Evolutionary conservation across 2,888 invertebrate genomes (phyloP).

Genomic region (Rhorus exstirpatorius): DNA sequence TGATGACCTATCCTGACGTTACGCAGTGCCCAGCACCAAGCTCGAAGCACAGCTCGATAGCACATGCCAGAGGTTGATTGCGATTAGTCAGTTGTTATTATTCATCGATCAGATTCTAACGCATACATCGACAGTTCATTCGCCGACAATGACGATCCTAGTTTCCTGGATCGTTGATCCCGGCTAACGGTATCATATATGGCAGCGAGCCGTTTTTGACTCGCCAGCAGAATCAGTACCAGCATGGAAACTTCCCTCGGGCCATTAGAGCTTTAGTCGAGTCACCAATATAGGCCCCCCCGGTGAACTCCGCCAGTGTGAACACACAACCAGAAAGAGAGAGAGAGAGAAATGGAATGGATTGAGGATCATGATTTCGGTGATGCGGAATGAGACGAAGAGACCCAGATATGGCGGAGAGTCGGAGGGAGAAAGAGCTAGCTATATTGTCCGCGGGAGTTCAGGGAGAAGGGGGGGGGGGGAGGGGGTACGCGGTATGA

Average conservation of each 20-base stretch:
- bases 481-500: slow-evolving; percentile 48
- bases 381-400: slow-evolving; percentile 34
- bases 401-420: neutral
- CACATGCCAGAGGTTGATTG: no score
- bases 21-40: no score
- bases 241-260: slow-evolving; percentile 40
- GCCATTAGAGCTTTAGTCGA: slow-evolving; percentile 44
- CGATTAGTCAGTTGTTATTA: no score
- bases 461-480: neutral
- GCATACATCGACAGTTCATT: neutral
- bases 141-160: neutral
- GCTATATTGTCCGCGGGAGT: slow-evolving; percentile 55
- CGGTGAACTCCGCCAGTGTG: no score
- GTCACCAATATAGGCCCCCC: no score
- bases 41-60: no score
- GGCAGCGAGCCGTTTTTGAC: slow-evolving; percentile 39
- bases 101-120: slow-evolving; percentile 2
- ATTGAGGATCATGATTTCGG: slow-evolving; percentile 62
- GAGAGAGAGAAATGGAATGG: slow-evolving; percentile 47
- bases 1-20: no score
- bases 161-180: slow-evolving; percentile 7
- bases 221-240: slow-evolving; percentile 34
- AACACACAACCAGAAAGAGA: no score
- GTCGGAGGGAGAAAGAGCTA: slow-evolving; percentile 7
- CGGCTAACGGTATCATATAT: slow-evolving; percentile 17